These are phyloP conservation scores for Drosophila chauvacae DNA, from an alignment of 1,140 invertebrate species.

Conservation along the genomic window DNA sequence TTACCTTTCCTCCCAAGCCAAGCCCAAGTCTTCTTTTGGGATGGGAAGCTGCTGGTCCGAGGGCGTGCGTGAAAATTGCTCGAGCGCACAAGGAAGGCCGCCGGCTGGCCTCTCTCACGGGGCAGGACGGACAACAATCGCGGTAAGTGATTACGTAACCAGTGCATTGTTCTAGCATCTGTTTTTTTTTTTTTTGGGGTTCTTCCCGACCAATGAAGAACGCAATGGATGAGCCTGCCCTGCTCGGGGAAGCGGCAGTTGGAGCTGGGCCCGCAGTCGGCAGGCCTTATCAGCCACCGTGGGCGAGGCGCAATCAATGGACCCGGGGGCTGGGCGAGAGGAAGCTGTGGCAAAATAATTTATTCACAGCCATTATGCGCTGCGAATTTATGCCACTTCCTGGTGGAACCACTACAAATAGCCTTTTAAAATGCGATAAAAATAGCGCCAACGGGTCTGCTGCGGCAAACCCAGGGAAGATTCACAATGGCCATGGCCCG, in stretches of 20 bases:
- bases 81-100: conserved; percentile 73
- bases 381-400: conserved; percentile 82
- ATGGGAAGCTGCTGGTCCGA: conserved; percentile 35
- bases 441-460: conserved; percentile 77
- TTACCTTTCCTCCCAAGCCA: background rate
- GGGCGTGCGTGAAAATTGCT: conserved; percentile 76
- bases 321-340: conserved; percentile 35
- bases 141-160: conserved; percentile 80
- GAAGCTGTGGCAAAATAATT: conserved; percentile 77
- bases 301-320: conserved; percentile 53
- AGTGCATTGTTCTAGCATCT: conserved; percentile 71
- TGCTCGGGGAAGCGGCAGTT: conserved; percentile 6
- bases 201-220: conserved; percentile 53
- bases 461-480: conserved; percentile 29
- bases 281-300: conserved; percentile 58
- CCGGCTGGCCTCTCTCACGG: conserved; percentile 61
- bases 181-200: conserved; percentile 24
- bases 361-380: conserved; percentile 82
- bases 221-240: conserved; percentile 38
- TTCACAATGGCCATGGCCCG: conserved; percentile 38
- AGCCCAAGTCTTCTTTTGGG: conserved; percentile 8
- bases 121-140: conserved; percentile 73
- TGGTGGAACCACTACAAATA: conserved; percentile 82
- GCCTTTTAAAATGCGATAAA: conserved; percentile 83
- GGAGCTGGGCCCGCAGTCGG: conserved; percentile 10